phyloP scores from a whole-genome alignment of 2,797 vertebrate species.

The Avahi laniger region DNA sequence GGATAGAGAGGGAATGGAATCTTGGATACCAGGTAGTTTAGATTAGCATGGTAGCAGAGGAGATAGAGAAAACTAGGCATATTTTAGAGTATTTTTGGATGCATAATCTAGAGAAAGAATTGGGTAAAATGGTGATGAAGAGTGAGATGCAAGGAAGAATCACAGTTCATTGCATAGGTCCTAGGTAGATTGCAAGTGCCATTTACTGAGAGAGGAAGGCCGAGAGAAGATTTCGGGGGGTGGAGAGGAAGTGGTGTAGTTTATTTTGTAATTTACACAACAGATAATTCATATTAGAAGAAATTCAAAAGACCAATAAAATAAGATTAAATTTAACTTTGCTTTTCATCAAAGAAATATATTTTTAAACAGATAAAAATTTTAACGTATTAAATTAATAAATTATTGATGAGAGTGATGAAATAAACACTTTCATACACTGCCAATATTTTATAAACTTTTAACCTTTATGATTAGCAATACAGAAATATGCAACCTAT shows the following conservation, averaged over 20 bases:
- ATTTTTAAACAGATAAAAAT: neutral
- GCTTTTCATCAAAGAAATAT: neutral
- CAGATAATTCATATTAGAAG: neutral
- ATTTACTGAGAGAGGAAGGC: neutral
- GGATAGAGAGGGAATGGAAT: neutral
- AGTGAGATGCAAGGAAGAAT: neutral
- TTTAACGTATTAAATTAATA: neutral
- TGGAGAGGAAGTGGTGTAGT: neutral
- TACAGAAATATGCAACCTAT: neutral
- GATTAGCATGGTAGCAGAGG: neutral
- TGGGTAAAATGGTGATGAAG: neutral
- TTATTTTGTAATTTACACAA: neutral
- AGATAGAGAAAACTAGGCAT: neutral
- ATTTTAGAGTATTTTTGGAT: neutral
- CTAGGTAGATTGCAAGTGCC: fast-evolving
- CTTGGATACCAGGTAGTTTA: neutral
- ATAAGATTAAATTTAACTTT: neutral
- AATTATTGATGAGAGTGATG: neutral
- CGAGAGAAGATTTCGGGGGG: neutral
- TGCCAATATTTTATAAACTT: neutral
- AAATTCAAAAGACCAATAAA: neutral
- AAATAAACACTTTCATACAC: neutral
- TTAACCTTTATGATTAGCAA: neutral
- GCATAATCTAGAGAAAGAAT: neutral
- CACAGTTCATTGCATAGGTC: neutral